These are phyloP conservation scores for Pectinophora gossypiella DNA, from an alignment of 1,140 invertebrate species.

Conservation along the genomic window DNA sequence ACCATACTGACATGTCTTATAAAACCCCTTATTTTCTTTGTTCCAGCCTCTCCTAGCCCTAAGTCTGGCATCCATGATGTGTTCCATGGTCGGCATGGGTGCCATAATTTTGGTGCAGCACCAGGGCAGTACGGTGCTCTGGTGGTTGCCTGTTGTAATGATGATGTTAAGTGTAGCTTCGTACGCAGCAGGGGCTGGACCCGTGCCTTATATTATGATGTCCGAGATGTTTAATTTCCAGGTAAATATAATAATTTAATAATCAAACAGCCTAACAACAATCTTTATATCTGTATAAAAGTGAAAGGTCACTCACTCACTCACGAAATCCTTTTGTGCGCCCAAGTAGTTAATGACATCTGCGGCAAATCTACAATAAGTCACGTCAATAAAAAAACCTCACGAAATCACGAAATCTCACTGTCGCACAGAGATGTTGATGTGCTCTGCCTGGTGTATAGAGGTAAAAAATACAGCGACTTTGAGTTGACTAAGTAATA, in stretches of 20 bases:
- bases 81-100: constrained; percentile 26
- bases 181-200: constrained; percentile 10
- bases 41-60: constrained; percentile 34
- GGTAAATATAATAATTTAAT: constrained; percentile 8
- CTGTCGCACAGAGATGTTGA: not conserved
- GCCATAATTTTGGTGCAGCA: constrained; percentile 23
- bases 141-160: constrained; percentile 35
- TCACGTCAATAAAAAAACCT: too few relatives aligned
- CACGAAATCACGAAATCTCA: not conserved
- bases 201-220: constrained; percentile 18
- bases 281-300: not conserved
- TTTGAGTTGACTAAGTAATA: too few relatives aligned
- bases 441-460: too few relatives aligned
- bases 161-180: constrained; percentile 34
- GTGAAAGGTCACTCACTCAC: too few relatives aligned
- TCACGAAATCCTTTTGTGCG: not conserved
- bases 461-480: too few relatives aligned
- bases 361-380: too few relatives aligned
- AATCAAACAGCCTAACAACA: not conserved
- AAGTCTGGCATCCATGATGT: constrained; percentile 18
- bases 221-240: constrained; percentile 25
- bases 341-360: too few relatives aligned
- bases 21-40: too few relatives aligned
- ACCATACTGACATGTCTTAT: too few relatives aligned
- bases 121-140: constrained; percentile 22